Conservation (phyloP, 2,888 invertebrate genomes). For the Argyra leucocephala region DNA sequence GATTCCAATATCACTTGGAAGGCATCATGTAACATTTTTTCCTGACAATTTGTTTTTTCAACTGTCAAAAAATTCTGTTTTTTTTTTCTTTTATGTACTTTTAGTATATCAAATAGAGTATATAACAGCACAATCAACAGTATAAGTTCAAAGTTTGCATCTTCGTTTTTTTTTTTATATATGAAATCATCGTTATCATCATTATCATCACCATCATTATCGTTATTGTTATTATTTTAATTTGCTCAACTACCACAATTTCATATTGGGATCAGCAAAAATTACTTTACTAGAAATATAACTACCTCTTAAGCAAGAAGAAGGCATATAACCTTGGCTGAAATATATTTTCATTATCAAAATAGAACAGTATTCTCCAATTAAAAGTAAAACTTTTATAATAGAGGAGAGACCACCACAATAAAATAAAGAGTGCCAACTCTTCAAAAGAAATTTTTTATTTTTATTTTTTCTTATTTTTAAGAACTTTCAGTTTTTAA, state of each 20-base stretch:
- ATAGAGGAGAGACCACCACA: neutral
- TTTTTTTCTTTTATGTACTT: neutral
- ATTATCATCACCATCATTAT: no score
- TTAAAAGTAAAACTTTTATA: neutral
- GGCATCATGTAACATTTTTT: neutral
- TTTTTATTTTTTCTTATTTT: neutral
- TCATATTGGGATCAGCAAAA: neutral
- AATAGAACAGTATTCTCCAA: neutral
- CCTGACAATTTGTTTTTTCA: neutral
- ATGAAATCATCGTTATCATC: no score
- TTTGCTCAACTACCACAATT: neutral
- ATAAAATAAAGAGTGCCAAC: neutral
- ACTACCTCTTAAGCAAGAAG: no score
- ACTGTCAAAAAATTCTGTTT: neutral
- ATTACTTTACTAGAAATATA: neutral
- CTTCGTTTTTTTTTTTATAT: neutral
- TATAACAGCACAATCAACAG: no score
- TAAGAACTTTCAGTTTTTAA: neutral
- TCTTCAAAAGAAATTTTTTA: neutral
- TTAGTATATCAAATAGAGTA: no score
- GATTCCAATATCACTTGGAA: neutral
- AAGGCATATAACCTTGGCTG: neutral
- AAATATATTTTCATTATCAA: neutral
- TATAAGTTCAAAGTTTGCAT: no score
- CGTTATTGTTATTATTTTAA: neutral